Conservation (phyloP, 2,113 vertebrate species). For the Blennius ocellaris region DNA sequence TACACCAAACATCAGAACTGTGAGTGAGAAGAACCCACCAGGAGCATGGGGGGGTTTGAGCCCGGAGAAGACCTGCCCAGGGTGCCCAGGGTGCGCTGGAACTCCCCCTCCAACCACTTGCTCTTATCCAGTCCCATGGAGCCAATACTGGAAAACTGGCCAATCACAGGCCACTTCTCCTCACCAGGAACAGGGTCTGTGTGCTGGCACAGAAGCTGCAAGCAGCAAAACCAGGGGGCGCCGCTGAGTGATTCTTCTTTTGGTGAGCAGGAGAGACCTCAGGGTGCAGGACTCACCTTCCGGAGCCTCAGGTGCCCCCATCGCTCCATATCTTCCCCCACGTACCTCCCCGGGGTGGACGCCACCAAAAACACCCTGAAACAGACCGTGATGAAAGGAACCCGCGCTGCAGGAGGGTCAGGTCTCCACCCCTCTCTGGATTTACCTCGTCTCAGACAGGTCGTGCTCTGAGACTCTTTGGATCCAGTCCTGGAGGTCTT, state of each 20-base stretch:
- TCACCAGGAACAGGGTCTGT: slow-evolving; percentile 58
- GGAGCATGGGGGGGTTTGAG: slow-evolving; percentile 80
- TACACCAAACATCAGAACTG: too few relatives aligned
- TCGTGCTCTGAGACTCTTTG: slow-evolving; percentile 90
- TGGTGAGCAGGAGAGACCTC: too few relatives aligned
- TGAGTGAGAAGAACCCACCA: slow-evolving; percentile 81
- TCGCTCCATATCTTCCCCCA: slow-evolving; percentile 90
- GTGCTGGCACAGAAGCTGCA: slow-evolving; percentile 83
- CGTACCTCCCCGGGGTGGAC: slow-evolving; percentile 93
- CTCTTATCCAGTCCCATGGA: slow-evolving; percentile 93
- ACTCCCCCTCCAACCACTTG: slow-evolving; percentile 94
- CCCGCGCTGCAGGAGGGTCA: too few relatives aligned
- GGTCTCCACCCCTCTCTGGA: too few relatives aligned
- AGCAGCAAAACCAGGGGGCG: background rate
- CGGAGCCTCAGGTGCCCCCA: slow-evolving; percentile 96
- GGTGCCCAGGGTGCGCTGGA: slow-evolving; percentile 89
- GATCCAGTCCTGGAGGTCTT: slow-evolving; percentile 90
- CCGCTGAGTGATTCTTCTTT: too few relatives aligned
- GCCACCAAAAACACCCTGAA: slow-evolving; percentile 92
- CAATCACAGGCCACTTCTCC: slow-evolving; percentile 90
- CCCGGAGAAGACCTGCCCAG: slow-evolving; percentile 75
- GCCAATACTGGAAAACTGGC: slow-evolving; percentile 98
- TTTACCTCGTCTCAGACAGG: slow-evolving; percentile 92
- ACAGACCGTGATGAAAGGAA: slow-evolving; percentile 5
- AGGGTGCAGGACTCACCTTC: slow-evolving; percentile 84